Percentiles rank a stretch among this genome's conserved stretches.
phyloP scores from a whole-genome alignment of 2,888 invertebrate genomes.

The Nomada ferruginata region DNA sequence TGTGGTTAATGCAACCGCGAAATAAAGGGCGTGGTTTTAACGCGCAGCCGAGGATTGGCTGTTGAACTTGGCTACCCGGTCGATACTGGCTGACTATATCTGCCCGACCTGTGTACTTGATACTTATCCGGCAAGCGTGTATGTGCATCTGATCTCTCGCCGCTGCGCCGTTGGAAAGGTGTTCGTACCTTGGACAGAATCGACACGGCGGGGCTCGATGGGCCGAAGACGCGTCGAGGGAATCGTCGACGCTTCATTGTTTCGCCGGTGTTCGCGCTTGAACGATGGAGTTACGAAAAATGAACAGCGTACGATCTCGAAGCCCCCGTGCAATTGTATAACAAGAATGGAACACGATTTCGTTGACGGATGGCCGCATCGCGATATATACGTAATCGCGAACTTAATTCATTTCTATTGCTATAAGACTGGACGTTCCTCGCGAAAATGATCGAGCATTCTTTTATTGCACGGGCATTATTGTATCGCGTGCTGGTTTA shows the following conservation, averaged over 20 bases:
- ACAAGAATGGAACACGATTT: neutral
- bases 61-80: slow-evolving; percentile 83
- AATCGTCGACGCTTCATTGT: neutral
- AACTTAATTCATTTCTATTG: slow-evolving; percentile 28
- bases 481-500: slow-evolving; percentile 35
- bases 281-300: too few relatives aligned
- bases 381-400: neutral
- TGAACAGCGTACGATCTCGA: too few relatives aligned
- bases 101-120: slow-evolving; percentile 80
- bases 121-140: slow-evolving; percentile 77
- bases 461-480: slow-evolving; percentile 37
- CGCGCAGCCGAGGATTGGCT: slow-evolving; percentile 83
- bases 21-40: slow-evolving; percentile 84
- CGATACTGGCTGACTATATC: slow-evolving; percentile 82
- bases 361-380: neutral
- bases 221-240: slow-evolving; percentile 34
- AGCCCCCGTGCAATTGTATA: neutral
- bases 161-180: slow-evolving; percentile 37
- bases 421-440: neutral
- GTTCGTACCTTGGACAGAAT: slow-evolving; percentile 53
- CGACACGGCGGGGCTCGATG: slow-evolving; percentile 56
- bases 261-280: too few relatives aligned
- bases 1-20: slow-evolving; percentile 82
- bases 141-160: slow-evolving; percentile 61
- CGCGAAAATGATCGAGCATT: slow-evolving; percentile 40